These are phyloP conservation scores for Raphicerus campestris DNA, from an alignment of 2,113 vertebrate genomes.

Conservation along the genomic window DNA sequence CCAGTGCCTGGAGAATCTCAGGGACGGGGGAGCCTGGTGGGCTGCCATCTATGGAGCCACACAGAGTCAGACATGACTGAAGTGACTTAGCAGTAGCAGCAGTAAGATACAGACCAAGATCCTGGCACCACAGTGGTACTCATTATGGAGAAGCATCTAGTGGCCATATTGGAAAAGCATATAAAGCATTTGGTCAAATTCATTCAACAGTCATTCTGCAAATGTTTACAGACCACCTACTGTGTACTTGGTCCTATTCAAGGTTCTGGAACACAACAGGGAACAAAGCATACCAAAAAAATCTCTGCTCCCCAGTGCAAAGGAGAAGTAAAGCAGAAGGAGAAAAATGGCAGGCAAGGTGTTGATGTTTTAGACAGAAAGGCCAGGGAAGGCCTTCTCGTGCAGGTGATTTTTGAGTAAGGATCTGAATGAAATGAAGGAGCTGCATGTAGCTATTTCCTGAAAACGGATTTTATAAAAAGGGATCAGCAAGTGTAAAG, in stretches of 20 bases:
- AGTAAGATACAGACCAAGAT: not conserved
- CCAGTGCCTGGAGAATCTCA: no score
- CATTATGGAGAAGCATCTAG: not conserved
- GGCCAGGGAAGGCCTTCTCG: not conserved
- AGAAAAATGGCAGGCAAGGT: not conserved
- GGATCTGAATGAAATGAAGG: not conserved
- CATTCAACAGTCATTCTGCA: not conserved
- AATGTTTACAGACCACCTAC: conserved; percentile 2
- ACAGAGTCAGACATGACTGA: no score
- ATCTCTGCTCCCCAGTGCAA: not conserved
- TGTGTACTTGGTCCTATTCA: not conserved
- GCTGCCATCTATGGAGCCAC: no score
- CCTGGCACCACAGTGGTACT: not conserved
- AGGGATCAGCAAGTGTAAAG: not conserved
- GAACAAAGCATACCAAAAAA: not conserved
- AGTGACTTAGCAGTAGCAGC: no score
- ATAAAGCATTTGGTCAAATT: not conserved
- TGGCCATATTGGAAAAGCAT: not conserved
- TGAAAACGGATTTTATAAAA: not conserved
- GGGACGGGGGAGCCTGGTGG: no score
- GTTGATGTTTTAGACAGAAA: not conserved
- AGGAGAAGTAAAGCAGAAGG: not conserved
- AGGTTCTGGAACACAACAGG: not conserved
- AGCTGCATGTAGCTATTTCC: not conserved
- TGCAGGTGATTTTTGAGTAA: not conserved